These are phyloP conservation scores for Molossus alvarezi DNA, from an alignment of 2,797 vertebrate species.

Conservation along the genomic window DNA sequence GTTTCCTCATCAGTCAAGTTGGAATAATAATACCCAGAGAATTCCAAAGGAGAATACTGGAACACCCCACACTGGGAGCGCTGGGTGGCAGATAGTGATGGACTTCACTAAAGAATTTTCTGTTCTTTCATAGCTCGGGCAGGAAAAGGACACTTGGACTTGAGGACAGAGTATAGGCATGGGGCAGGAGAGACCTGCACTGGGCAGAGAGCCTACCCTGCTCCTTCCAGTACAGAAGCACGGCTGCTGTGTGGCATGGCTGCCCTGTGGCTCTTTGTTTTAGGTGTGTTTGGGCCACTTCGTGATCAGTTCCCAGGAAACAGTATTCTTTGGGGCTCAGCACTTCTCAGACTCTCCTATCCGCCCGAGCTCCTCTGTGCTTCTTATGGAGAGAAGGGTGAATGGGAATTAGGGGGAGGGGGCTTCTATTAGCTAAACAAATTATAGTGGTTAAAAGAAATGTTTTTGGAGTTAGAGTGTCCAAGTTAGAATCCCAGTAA, in stretches of 20 bases:
- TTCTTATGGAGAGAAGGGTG: not conserved
- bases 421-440: not conserved
- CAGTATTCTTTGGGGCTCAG: not conserved
- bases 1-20: not conserved
- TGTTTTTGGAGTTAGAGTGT: not conserved
- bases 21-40: not conserved
- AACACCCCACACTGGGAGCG: no score
- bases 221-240: not conserved
- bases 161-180: not conserved
- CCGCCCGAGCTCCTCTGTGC: not conserved
- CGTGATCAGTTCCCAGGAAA: not conserved
- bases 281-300: not conserved
- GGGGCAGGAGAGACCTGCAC: not conserved
- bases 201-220: not conserved
- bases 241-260: rapidly evolving
- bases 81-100: not conserved
- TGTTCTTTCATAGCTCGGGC: not conserved
- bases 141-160: not conserved
- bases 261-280: not conserved
- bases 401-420: no score
- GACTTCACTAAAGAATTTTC: not conserved
- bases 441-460: not conserved
- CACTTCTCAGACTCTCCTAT: not conserved
- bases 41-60: not conserved
- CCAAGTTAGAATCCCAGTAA: not conserved